phyloP scores from a whole-genome alignment of 1,140 invertebrate species.

The Micrasema minimum region DNA sequence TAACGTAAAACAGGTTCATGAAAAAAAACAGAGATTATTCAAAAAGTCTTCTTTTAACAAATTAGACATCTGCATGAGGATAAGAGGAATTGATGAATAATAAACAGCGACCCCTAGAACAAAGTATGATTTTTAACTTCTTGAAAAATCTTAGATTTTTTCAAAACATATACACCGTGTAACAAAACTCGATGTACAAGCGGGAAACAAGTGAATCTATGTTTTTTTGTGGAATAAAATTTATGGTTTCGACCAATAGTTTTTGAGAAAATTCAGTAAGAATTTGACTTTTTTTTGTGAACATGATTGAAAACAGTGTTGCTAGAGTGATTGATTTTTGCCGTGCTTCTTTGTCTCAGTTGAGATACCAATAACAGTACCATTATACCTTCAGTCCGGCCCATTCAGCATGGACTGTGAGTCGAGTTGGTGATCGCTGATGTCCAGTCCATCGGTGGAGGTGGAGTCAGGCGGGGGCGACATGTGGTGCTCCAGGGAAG shows the following conservation, averaged over 20 bases:
- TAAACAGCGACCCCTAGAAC: not conserved
- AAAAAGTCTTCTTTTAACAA: slow-evolving; percentile 5
- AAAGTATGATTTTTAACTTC: not conserved
- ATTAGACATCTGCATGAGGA: not conserved
- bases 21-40: not conserved
- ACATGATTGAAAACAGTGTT: too few species aligned
- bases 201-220: too few species aligned
- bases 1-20: slow-evolving; percentile 1
- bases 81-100: not conserved
- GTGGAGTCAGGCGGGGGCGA: slow-evolving; percentile 50
- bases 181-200: too few species aligned
- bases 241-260: too few species aligned
- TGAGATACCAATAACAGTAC: too few species aligned
- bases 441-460: slow-evolving; percentile 59
- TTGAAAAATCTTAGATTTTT: too few species aligned
- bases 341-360: too few species aligned
- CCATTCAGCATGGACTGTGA: slow-evolving; percentile 64
- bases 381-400: slow-evolving; percentile 58
- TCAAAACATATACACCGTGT: too few species aligned
- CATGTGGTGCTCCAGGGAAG: slow-evolving; percentile 41
- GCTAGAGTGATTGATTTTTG: too few species aligned
- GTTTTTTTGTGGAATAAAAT: too few species aligned
- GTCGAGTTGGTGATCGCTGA: slow-evolving; percentile 60
- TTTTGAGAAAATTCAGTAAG: too few species aligned
- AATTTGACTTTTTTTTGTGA: too few species aligned